A percentile compares a stretch with the other conserved stretches of the same genome.
Conservation (phyloP, 2,888 invertebrate species). For the Keiferia lycopersicella region DNA sequence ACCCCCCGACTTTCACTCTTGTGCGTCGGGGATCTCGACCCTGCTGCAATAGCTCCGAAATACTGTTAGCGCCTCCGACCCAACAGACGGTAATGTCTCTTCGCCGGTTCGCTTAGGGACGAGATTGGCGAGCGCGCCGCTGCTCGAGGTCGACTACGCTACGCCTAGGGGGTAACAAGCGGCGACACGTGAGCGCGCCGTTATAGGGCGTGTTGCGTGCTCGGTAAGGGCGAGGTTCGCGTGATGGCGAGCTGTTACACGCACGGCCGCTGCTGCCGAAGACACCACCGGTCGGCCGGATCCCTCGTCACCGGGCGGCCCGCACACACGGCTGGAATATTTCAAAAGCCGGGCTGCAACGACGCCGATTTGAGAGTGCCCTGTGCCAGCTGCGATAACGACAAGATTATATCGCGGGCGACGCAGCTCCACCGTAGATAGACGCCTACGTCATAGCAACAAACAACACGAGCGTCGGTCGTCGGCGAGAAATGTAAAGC, state of each 20-base stretch:
- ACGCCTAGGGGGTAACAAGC: constrained; percentile 73
- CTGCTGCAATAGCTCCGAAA: constrained; percentile 51
- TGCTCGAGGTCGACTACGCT: constrained; percentile 70
- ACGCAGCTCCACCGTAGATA: constrained; percentile 40
- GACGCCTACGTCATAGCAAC: constrained; percentile 43
- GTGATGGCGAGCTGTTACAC: constrained; percentile 46
- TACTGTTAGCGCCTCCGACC: constrained; percentile 50
- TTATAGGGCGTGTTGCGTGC: constrained; percentile 50
- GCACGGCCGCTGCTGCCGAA: constrained; percentile 70
- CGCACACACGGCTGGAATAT: constrained; percentile 59
- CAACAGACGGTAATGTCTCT: constrained; percentile 47
- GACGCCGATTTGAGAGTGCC: constrained; percentile 44
- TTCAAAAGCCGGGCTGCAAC: constrained; percentile 44
- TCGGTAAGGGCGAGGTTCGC: constrained; percentile 55
- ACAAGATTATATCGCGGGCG: constrained; percentile 31
- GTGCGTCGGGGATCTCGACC: constrained; percentile 75
- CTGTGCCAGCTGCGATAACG: constrained; percentile 29
- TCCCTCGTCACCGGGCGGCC: constrained; percentile 71
- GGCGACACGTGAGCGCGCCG: constrained; percentile 51
- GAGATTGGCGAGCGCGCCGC: constrained; percentile 52
- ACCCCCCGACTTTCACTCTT: constrained; percentile 76
- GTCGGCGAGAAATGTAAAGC: constrained; percentile 40
- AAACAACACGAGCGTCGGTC: constrained; percentile 34
- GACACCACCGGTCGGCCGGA: constrained; percentile 73
- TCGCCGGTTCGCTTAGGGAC: constrained; percentile 45